Evolutionary conservation across 2,888 invertebrate species (phyloP), one percentile per base, ranked within the genome.

Genomic region (Antitype chi): DNA sequence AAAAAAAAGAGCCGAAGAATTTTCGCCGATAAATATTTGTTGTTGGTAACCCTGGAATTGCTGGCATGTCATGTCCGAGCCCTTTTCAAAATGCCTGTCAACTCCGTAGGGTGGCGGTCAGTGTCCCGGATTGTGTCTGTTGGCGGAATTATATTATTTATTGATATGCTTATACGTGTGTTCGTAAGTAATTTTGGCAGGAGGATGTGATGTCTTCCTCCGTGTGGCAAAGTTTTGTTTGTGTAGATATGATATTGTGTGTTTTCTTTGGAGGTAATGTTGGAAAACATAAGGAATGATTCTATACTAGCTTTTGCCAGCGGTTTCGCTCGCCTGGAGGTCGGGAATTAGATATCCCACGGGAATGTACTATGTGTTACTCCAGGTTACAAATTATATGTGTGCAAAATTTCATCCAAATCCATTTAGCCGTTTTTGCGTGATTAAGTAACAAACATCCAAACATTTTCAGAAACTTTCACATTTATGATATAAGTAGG

Each of bases 41-140:
- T 90, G 85, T 90, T 86, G 94, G 89, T 91, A 95, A 87, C 96
- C 96, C 96, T 94, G 90, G 86, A 89, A 90, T 91, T 88, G 91
- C 89, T 88, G 86, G 89, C 88, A 87, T 92, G 94, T 93, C 93
- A 93, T 94, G 95, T 95, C 96, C 95, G 91, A 94, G 94, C 95
- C 95, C 95, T 95, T 94, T 94, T 95, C 96, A 95, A 94, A 95
- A 95, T 94, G 94, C 93, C 91, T 92, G 93, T 93, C 93, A 93
- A 84, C 82, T 87, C 67, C 66, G 80, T 73, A 88, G 92, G 92
- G 93, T 89, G 91, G 89, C 92, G 95, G 95, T 95, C 95, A 95
- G 92, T 93, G 85, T 91, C 89, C 89, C 91, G 91, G 77, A 70
- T 73, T 91, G 91, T 92, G 90, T 92, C 91, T 92, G 90, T 90